Evolutionary conservation across 2,797 vertebrate species (phyloP).

Genomic region (Anisognathus igniventris): DNA sequence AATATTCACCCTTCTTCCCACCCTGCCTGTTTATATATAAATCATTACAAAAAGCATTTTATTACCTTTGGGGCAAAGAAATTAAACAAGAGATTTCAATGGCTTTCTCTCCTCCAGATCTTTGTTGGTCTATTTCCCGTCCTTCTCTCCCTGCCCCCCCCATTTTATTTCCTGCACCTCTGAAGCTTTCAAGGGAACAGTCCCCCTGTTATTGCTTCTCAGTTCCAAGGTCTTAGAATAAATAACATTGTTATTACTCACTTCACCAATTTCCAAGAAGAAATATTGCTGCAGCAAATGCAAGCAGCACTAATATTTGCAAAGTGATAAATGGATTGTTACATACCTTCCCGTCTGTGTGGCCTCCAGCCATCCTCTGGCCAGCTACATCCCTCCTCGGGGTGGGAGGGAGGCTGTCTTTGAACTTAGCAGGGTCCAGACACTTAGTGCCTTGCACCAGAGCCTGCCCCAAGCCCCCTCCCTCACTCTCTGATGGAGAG

Average conservation of each 20-base stretch:
- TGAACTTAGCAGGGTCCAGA: slow-evolving; percentile 10
- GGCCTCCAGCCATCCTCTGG: slow-evolving; percentile 28
- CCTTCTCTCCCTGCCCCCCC: neutral
- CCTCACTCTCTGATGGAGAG: neutral
- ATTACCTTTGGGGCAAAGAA: slow-evolving; percentile 44
- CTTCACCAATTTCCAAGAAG: slow-evolving; percentile 59
- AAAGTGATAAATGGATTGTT: slow-evolving; percentile 61
- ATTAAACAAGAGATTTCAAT: slow-evolving; percentile 50
- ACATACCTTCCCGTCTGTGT: slow-evolving; percentile 43
- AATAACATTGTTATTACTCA: slow-evolving; percentile 70
- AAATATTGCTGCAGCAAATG: slow-evolving; percentile 57
- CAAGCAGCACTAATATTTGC: slow-evolving; percentile 61
- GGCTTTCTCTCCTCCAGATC: slow-evolving; percentile 42
- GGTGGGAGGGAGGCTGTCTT: neutral
- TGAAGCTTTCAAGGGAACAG: slow-evolving; percentile 51
- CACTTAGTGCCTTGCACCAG: neutral
- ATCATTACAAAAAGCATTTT: slow-evolving; percentile 24
- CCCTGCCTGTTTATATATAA: neutral
- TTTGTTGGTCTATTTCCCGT: slow-evolving; percentile 7
- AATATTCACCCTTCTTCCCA: neutral
- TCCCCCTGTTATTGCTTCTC: slow-evolving; percentile 53
- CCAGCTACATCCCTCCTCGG: neutral
- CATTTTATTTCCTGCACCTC: slow-evolving; percentile 42
- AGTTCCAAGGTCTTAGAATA: slow-evolving; percentile 66
- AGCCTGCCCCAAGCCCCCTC: neutral